Evolutionary conservation across 2,797 vertebrate genomes (phyloP).

Genomic region (Lagorchestes hirsutus): DNA sequence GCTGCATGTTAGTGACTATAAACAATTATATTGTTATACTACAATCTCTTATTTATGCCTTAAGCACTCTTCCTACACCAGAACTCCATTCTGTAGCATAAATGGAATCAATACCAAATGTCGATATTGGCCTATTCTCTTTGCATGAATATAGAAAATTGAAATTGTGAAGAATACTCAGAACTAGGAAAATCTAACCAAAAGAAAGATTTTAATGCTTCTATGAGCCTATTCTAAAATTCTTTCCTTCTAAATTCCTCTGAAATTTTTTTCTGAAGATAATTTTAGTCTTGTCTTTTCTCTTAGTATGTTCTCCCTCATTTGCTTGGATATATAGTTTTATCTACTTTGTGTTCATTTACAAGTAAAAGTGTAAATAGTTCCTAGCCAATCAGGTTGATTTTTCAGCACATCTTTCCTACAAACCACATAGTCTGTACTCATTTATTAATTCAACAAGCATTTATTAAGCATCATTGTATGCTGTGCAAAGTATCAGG

Average conservation of each 20-base stretch:
- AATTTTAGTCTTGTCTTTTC: neutral
- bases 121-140: neutral
- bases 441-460: neutral
- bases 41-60: slow-evolving; percentile 18
- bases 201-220: neutral
- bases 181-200: neutral
- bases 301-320: neutral
- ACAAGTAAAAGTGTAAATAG: neutral
- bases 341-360: neutral
- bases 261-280: neutral
- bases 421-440: slow-evolving; percentile 11
- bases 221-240: neutral
- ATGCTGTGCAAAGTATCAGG: neutral
- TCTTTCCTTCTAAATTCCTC: neutral
- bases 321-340: neutral
- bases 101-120: neutral
- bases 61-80: neutral
- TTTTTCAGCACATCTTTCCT: slow-evolving; percentile 11
- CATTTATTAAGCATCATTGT: neutral
- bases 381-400: neutral
- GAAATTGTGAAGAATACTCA: slow-evolving; percentile 17
- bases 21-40: neutral
- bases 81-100: neutral
- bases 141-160: slow-evolving; percentile 12
- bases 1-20: neutral